Evolutionary conservation across 2,888 invertebrate genomes (phyloP).

Genomic region (Dendrolimus houi): DNA sequence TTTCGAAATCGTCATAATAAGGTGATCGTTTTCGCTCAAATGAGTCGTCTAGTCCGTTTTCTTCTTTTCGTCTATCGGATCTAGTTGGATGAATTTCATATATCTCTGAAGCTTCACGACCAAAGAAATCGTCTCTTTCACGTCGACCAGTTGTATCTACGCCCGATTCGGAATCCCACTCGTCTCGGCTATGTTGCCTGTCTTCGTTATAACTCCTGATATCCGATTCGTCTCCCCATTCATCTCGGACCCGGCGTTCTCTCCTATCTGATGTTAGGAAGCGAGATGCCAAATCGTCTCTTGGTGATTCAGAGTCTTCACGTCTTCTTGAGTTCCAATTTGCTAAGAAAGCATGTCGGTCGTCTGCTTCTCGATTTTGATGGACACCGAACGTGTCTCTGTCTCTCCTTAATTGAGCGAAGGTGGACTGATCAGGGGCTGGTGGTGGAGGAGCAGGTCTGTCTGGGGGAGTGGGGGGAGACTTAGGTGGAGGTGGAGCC

Average conservation of each 20-base stretch:
- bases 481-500: slow-evolving; percentile 80
- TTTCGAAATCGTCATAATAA: slow-evolving; percentile 61
- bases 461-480: slow-evolving; percentile 75
- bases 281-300: slow-evolving; percentile 58
- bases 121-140: slow-evolving; percentile 53
- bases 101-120: slow-evolving; percentile 63
- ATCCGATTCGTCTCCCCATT: slow-evolving; percentile 66
- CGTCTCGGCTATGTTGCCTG: slow-evolving; percentile 48
- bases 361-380: slow-evolving; percentile 77
- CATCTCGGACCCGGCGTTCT: slow-evolving; percentile 44
- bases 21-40: slow-evolving; percentile 58
- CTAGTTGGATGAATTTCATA: slow-evolving; percentile 62
- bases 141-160: slow-evolving; percentile 44
- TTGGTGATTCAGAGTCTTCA: slow-evolving; percentile 53
- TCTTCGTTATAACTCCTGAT: slow-evolving; percentile 49
- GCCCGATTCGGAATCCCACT: slow-evolving; percentile 69
- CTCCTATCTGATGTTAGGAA: slow-evolving; percentile 60
- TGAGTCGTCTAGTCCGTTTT: slow-evolving; percentile 46
- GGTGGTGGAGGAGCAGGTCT: slow-evolving; percentile 78
- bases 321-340: slow-evolving; percentile 68
- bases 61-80: slow-evolving; percentile 50
- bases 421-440: slow-evolving; percentile 74
- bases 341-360: slow-evolving; percentile 69
- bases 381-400: slow-evolving; percentile 84
- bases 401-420: slow-evolving; percentile 82